A percentile compares a stretch with the other conserved stretches of the same genome.
These are phyloP conservation scores for Mystacornis crossleyi DNA, from an alignment of 2,113 vertebrate species.

Conservation along the genomic window DNA sequence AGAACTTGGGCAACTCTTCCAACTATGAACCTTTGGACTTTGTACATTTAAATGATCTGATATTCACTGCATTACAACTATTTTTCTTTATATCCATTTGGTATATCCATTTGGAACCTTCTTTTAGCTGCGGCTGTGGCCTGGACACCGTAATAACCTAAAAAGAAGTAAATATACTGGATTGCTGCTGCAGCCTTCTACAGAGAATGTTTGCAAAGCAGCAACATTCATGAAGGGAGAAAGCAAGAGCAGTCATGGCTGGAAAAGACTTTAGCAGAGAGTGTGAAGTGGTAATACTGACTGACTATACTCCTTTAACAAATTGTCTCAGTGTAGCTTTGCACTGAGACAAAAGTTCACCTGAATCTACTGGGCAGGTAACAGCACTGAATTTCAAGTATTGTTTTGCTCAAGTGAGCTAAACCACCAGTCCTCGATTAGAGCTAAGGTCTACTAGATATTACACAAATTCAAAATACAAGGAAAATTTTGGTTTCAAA, in stretches of 20 bases:
- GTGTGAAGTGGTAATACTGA: not conserved
- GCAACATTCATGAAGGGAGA: not conserved
- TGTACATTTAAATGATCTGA: not conserved
- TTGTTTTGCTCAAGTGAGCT: not conserved
- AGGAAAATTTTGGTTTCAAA: not conserved
- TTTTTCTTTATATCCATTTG: not conserved
- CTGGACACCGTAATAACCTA: not conserved
- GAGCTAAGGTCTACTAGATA: not conserved
- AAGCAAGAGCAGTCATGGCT: not conserved
- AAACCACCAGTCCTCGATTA: not conserved
- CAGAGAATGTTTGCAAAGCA: not conserved
- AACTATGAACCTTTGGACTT: not conserved
- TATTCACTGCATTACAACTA: not conserved
- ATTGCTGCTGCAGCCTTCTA: not conserved
- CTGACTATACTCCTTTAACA: not conserved
- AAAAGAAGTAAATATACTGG: not conserved
- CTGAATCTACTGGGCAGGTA: not conserved
- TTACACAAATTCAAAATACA: not conserved
- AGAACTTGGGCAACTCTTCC: not conserved
- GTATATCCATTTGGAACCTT: not conserved
- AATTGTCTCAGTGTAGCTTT: not conserved
- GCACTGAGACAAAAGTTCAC: not conserved
- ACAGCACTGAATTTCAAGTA: not conserved
- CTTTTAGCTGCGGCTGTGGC: not conserved
- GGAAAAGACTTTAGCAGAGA: not conserved